A percentile compares a stretch with the other conserved stretches of the same genome.
phyloP scores from a whole-genome alignment of 35 echinoderm and acorn worm species.

The Lytechinus pictus region DNA sequence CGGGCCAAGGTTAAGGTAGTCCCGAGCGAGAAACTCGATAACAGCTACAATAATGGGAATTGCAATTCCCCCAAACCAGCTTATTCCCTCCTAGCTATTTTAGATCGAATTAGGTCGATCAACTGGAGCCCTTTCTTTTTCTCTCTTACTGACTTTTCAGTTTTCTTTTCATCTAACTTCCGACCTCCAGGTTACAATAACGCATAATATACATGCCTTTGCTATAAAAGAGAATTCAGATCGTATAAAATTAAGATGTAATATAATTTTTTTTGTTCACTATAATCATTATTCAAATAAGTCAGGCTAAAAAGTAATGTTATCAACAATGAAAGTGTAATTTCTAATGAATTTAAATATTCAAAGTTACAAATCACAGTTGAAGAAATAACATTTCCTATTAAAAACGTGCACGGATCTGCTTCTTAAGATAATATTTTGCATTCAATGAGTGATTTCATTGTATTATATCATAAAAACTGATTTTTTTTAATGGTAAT shows the following conservation, averaged over 20 bases:
- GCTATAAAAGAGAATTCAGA: neutral
- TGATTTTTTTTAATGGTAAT: neutral
- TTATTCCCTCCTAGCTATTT: constrained; percentile 10
- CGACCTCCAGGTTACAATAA: neutral
- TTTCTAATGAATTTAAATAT: no score
- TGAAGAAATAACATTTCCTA: no score
- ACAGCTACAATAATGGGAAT: constrained; percentile 29
- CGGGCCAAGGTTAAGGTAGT: constrained; percentile 26
- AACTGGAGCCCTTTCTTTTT: neutral
- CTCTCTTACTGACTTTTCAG: neutral
- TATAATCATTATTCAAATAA: no score
- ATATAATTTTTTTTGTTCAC: no score
- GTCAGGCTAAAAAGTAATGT: no score
- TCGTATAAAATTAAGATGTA: no score
- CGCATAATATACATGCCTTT: neutral
- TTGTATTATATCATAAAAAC: neutral
- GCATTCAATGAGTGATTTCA: no score
- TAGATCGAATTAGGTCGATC: neutral
- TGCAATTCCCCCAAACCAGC: neutral
- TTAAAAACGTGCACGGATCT: no score
- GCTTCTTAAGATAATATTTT: no score
- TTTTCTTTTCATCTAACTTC: neutral
- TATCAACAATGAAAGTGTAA: no score
- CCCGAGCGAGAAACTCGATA: constrained; percentile 15
- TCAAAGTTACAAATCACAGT: no score